Percentiles rank a stretch among this genome's conserved stretches.
These are phyloP conservation scores for Eilema griseolum DNA, from an alignment of 2,888 invertebrate genomes.

Conservation along the genomic window DNA sequence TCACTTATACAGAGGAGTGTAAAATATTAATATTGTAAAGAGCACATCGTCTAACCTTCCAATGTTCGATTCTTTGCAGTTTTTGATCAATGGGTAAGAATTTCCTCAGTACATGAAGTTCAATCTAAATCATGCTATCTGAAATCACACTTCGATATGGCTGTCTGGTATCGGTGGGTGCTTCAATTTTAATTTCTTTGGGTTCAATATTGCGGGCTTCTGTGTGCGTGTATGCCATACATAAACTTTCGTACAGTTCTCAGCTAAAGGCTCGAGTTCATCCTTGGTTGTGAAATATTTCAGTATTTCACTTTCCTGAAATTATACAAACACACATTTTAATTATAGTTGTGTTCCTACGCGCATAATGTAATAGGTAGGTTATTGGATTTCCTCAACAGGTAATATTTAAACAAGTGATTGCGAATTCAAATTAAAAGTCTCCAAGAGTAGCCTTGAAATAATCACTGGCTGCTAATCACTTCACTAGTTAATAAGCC, in stretches of 20 bases:
- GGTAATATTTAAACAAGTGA: background rate
- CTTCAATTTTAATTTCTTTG: conserved; percentile 89
- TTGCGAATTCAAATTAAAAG: background rate
- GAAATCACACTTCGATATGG: conserved; percentile 78
- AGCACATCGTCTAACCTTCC: conserved; percentile 26
- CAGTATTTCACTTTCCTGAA: conserved; percentile 93
- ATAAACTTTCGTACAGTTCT: conserved; percentile 96
- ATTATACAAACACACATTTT: conserved; percentile 35
- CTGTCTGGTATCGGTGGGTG: conserved; percentile 72
- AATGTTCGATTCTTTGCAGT: conserved; percentile 29
- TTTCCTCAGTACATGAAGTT: conserved; percentile 31
- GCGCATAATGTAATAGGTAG: background rate
- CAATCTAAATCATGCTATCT: conserved; percentile 31
- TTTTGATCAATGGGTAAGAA: conserved; percentile 30
- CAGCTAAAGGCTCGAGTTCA: conserved; percentile 96
- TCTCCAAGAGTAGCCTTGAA: background rate
- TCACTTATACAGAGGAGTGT: conserved; percentile 33
- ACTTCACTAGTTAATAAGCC: background rate
- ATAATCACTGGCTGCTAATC: background rate
- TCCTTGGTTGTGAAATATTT: conserved; percentile 90
- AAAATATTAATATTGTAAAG: conserved; percentile 34
- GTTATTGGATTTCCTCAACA: background rate
- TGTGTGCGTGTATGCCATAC: conserved; percentile 99
- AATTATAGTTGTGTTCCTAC: background rate
- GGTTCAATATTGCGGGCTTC: conserved; percentile 90